Base-by-base conservation (phyloP, 2,888 invertebrate species). In the Napeogenes sylphis region DNA sequence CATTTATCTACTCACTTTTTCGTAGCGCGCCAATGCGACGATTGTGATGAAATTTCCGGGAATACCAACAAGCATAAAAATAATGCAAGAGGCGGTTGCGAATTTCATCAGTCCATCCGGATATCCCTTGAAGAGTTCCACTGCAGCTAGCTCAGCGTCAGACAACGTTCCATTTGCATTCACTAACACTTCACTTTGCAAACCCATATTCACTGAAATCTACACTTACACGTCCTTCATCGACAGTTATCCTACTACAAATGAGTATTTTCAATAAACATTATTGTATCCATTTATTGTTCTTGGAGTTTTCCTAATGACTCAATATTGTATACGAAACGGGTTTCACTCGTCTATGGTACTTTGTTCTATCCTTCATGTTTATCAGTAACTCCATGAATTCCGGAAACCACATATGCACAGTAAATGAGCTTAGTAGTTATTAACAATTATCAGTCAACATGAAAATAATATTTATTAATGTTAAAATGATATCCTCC, bases 21-120 rank as follows among this genome's bases (percentile, higher is more conserved):
- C 94, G 73, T 94, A 95, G 55, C 93, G 91, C 53, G 94, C 92
- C 45, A 96, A 87, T 0, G 96, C 95, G 47, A 94, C 84, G 69
- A 96, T 94, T 53, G 96, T 96, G 77, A 95, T 92, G 63, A 95
- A 85, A 82, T 96, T 96, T n/a, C 96, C 96, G 2, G 95, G 95
- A 58, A 96, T 94, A 13, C 96, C 96, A 66, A 96, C 87, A 70
- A 95, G 82, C 90, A 95, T 94, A 83, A 95, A 95, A 47, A 95
- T 81, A 35, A 94, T 83, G 81, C 95, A 95, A 79, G 93, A 93
- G 55, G 91, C 88, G 13, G 94, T 93, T 2, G 95, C 95, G 66
- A 95, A 93, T 68, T 91, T 90, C 67, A 95, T 84, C 70, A 95
- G 81, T 47, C 91, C 91, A 14, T 92, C 88, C 12, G 95, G 93